A percentile compares a stretch with the other conserved stretches of the same genome.
phyloP scores from a whole-genome alignment of 2,113 vertebrate genomes.

The Vulpes vulpes region DNA sequence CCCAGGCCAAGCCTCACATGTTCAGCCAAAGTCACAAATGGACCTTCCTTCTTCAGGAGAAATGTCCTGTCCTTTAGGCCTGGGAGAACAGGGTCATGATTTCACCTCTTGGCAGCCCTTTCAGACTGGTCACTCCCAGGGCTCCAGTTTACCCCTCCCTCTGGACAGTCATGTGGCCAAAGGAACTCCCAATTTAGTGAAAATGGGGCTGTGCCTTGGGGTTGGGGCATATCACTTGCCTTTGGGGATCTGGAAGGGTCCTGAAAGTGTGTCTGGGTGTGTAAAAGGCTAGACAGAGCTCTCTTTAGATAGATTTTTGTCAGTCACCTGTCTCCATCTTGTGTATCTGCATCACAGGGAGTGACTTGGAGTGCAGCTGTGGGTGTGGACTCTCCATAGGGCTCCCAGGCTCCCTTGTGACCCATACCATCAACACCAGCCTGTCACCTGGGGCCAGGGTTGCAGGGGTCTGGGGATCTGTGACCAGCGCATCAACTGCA shows the following conservation, averaged over 20 bases:
- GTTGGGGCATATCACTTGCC: not conserved
- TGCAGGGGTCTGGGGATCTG: not conserved
- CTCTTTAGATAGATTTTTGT: not conserved
- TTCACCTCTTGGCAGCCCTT: not conserved
- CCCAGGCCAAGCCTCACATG: not conserved
- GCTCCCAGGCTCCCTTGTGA: conserved; percentile 69
- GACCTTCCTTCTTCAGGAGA: not conserved
- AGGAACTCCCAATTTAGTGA: not conserved
- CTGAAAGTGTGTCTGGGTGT: not conserved
- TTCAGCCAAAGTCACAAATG: not conserved
- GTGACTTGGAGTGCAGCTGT: not conserved
- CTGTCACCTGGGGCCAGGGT: not conserved
- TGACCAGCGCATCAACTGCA: not conserved
- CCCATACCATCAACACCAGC: not conserved
- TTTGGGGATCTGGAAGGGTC: not conserved
- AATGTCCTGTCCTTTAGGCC: not conserved
- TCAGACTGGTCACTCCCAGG: not conserved
- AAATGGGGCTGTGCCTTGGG: not conserved
- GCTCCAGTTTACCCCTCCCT: not conserved
- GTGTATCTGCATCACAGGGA: not conserved
- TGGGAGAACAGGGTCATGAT: not conserved
- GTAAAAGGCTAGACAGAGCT: not conserved
- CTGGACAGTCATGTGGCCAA: not conserved
- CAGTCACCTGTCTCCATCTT: not conserved
- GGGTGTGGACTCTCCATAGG: not conserved